These are phyloP conservation scores for Nasalis larvatus DNA, from an alignment of 2,113 vertebrate species.

Conservation along the genomic window DNA sequence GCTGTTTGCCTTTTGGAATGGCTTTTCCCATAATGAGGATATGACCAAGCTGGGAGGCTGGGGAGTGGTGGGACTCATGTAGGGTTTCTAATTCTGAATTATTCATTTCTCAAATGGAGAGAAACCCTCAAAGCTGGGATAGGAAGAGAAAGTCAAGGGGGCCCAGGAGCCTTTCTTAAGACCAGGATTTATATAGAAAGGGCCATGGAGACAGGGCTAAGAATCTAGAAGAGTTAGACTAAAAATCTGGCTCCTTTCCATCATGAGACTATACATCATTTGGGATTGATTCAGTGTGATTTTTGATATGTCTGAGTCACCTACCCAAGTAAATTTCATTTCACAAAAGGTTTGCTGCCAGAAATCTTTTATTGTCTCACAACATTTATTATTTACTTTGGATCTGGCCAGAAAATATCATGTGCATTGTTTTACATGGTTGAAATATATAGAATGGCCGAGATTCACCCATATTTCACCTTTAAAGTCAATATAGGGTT, in stretches of 20 bases:
- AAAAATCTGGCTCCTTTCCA: not conserved
- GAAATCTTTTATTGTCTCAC: not conserved
- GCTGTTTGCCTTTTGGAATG: slow-evolving; percentile 71
- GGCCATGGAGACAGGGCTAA: not conserved
- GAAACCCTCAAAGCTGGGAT: not conserved
- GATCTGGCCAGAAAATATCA: not conserved
- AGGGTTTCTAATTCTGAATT: slow-evolving; percentile 56
- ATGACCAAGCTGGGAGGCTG: slow-evolving; percentile 35
- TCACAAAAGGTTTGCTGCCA: not conserved
- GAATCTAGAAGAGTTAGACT: not conserved
- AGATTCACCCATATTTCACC: not conserved
- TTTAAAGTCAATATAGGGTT: not conserved
- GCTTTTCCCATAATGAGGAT: slow-evolving; percentile 67
- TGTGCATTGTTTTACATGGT: not conserved
- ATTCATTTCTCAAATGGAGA: slow-evolving; percentile 41
- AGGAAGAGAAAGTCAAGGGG: slow-evolving; percentile 31
- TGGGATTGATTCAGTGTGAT: not conserved
- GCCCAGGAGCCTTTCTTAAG: not conserved
- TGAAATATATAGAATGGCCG: not conserved
- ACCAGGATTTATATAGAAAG: not conserved
- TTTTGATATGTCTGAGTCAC: not conserved
- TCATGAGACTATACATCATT: not conserved
- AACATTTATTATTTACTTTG: not conserved
- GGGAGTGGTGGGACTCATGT: not conserved
- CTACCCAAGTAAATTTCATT: not conserved